Percentiles rank a stretch among this genome's conserved stretches.
Conservation (phyloP, 2,113 vertebrate species). For the Phocoena sinus region DNA sequence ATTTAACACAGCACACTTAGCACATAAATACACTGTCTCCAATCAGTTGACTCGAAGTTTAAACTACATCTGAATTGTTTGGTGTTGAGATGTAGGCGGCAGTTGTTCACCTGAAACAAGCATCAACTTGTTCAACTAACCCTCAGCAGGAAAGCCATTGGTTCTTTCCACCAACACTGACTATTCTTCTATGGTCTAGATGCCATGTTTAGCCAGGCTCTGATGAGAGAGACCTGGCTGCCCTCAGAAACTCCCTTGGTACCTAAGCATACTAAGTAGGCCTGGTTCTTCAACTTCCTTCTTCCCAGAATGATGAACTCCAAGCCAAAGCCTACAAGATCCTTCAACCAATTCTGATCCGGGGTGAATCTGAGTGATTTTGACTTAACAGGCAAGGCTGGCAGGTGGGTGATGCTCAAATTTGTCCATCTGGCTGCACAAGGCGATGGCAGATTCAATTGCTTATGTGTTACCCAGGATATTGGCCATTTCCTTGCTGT, state of each 20-base stretch:
- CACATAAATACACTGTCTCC: not conserved
- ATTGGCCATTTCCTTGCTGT: not conserved
- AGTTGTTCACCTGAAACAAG: constrained; percentile 51
- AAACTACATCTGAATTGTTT: constrained; percentile 20
- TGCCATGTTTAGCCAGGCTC: constrained; percentile 41
- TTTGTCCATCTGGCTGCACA: not conserved
- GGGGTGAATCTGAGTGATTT: not conserved
- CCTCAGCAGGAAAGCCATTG: constrained; percentile 42
- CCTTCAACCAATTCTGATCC: not conserved
- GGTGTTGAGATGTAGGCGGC: constrained; percentile 11
- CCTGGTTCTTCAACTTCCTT: constrained; percentile 2
- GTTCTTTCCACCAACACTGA: constrained; percentile 31
- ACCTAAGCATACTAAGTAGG: not conserved
- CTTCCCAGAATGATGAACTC: not conserved
- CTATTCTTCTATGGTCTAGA: constrained; percentile 43
- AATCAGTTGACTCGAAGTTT: constrained; percentile 24
- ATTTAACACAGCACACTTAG: not conserved
- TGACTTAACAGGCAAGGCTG: not conserved
- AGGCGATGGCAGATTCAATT: not conserved
- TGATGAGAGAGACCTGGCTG: constrained; percentile 19
- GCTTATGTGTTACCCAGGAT: not conserved
- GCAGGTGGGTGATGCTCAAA: not conserved
- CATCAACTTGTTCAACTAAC: constrained; percentile 47
- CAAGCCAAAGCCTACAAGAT: not conserved
- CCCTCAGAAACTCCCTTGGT: constrained; percentile 5